These are phyloP conservation scores for Myotis lucifugus DNA, from an alignment of 2,113 vertebrate species.

Conservation along the genomic window DNA sequence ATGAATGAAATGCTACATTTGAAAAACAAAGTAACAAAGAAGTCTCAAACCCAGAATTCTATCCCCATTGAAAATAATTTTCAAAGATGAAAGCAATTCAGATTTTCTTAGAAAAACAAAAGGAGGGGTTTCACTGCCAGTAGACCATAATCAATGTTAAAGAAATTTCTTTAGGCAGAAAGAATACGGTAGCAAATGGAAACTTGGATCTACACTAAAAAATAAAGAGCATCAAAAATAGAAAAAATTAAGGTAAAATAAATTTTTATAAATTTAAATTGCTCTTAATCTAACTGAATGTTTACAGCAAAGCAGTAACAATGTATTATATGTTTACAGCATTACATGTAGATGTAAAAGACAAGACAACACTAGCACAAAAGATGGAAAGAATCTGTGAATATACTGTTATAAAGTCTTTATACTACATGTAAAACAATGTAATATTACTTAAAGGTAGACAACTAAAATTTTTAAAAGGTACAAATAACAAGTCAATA, in stretches of 20 bases:
- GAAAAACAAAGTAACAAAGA: background rate
- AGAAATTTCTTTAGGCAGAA: background rate
- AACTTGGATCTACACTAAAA: background rate
- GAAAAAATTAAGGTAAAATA: background rate
- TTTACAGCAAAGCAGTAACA: background rate
- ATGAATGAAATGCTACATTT: background rate
- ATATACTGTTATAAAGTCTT: background rate
- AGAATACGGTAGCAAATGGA: background rate
- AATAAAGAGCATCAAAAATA: background rate
- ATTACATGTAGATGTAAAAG: background rate
- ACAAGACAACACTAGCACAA: background rate
- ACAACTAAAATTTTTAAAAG: background rate
- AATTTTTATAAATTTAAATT: background rate
- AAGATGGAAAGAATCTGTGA: background rate
- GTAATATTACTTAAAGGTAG: background rate
- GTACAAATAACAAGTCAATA: background rate
- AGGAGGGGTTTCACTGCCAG: background rate
- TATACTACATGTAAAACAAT: background rate
- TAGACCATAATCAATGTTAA: background rate
- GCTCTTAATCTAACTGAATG: background rate
- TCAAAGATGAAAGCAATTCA: slow-evolving; percentile 1
- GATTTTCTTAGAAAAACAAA: slow-evolving; percentile 8
- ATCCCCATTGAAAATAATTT: background rate
- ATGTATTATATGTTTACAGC: background rate
- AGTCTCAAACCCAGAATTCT: background rate